Base-by-base conservation (phyloP, 2,797 vertebrate genomes). In the Acrossocheilus wenchowensis region DNA sequence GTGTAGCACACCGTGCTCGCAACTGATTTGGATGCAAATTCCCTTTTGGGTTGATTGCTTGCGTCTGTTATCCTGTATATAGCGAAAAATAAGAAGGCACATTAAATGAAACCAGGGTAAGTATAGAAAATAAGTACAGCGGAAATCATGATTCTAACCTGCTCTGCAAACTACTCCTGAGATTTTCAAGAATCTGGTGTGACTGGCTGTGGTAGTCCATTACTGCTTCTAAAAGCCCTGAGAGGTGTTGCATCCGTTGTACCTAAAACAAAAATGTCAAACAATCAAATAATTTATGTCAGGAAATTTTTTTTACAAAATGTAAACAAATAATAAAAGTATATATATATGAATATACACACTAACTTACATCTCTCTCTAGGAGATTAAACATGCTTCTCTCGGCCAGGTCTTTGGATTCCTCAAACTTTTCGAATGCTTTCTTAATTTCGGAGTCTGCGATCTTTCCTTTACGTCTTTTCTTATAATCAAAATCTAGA, bases 341-440 rank as follows among this genome's bases (percentile, higher is more conserved):
- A 41, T 8, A 57, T 34, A 8, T 41, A 23, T 30, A 21, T 10
- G 6, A 34, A 68, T 17, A 36, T 8, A 2, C 7, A 68, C 64
- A 68, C 30, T 26, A 54, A 57, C 97, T 97, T 95, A 98, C 97
- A 82, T 98, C 97, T 60, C 96, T 98, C 93, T 98, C 96, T 94
- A 98, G 93, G 87, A 98, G 96, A 92, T 96, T 93, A 91, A 96
- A 97, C 97, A 98, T 98, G 96, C 96, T 96, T 90, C 95, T 95
- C 94, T 97, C 97, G n/a, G 97, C 96, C 93, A 97, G 89, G 83
- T 98, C 97, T 92, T 96, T 98, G 81, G 97, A 98, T 50, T 97
- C 96, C 89, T 96, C 95, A 90, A 97, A 98, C 91, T 98, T 98
- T 84, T 97, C 96, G 90, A 96, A 94, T 0, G 97, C 96, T 92